Conservation (phyloP, 2,888 invertebrate genomes). For the Diaphora mendica region DNA sequence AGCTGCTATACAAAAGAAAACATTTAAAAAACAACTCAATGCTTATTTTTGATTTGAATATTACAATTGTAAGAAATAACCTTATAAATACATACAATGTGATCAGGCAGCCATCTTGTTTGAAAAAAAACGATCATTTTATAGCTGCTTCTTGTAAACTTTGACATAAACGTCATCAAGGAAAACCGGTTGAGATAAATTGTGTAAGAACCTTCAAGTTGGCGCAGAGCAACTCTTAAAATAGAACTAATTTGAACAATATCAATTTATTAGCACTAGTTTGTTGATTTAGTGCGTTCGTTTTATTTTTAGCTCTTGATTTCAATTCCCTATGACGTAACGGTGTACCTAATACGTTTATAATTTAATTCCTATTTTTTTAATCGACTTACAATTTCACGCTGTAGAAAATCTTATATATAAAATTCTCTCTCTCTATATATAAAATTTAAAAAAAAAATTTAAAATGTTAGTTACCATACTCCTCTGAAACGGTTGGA, state of each 20-base stretch:
- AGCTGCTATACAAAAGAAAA: not conserved
- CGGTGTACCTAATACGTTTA: not conserved
- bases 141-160: constrained; percentile 54
- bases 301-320: not conserved
- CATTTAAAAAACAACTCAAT: not conserved
- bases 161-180: constrained; percentile 57
- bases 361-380: not conserved
- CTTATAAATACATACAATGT: not conserved
- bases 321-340: not conserved
- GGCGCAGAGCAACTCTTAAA: constrained; percentile 21
- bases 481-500: too few species aligned
- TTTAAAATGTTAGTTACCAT: too few species aligned
- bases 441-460: too few species aligned
- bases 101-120: not conserved
- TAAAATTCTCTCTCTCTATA: too few species aligned
- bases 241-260: constrained; percentile 2
- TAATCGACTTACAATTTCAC: too few species aligned
- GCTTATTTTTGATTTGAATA: not conserved
- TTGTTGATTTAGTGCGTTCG: not conserved
- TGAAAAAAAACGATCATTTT: not conserved
- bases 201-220: constrained; percentile 41
- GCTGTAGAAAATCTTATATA: not conserved
- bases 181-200: constrained; percentile 59
- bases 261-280: constrained; percentile 2
- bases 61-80: not conserved